phyloP scores from a whole-genome alignment of 2,797 vertebrate species.

The Argyrosomus regius region DNA sequence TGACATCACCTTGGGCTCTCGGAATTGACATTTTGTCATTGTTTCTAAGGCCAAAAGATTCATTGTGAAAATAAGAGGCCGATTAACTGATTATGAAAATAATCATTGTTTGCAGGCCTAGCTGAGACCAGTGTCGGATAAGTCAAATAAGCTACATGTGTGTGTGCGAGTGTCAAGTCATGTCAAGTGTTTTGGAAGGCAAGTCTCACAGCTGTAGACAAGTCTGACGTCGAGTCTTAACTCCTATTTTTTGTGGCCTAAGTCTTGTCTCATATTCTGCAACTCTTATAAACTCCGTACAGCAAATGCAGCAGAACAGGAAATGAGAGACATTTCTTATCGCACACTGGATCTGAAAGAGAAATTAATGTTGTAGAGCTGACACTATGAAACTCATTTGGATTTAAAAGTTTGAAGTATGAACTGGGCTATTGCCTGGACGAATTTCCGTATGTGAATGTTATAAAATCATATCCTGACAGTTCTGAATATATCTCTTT shows the following conservation, averaged over 20 bases:
- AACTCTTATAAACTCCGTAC: neutral
- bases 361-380: neutral
- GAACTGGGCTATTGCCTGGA: neutral
- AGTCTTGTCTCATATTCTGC: neutral
- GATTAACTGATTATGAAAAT: too few species aligned
- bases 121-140: too few species aligned
- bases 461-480: slow-evolving; percentile 3
- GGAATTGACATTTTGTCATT: too few species aligned
- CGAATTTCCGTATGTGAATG: slow-evolving; percentile 1
- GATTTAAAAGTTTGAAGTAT: neutral
- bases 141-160: too few species aligned
- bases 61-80: too few species aligned
- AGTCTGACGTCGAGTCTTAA: too few species aligned
- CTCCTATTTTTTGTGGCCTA: neutral
- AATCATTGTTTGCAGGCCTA: too few species aligned
- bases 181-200: too few species aligned
- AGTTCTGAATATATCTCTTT: neutral
- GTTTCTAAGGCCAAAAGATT: too few species aligned
- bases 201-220: too few species aligned
- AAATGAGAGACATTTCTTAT: neutral
- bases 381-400: neutral
- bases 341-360: neutral
- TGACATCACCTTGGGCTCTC: too few species aligned
- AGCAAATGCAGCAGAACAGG: neutral
- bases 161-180: too few species aligned